Evolutionary conservation across 2,888 invertebrate species (phyloP), one percentile per base, ranked within the genome.

Genomic region (Nycteola revayana): DNA sequence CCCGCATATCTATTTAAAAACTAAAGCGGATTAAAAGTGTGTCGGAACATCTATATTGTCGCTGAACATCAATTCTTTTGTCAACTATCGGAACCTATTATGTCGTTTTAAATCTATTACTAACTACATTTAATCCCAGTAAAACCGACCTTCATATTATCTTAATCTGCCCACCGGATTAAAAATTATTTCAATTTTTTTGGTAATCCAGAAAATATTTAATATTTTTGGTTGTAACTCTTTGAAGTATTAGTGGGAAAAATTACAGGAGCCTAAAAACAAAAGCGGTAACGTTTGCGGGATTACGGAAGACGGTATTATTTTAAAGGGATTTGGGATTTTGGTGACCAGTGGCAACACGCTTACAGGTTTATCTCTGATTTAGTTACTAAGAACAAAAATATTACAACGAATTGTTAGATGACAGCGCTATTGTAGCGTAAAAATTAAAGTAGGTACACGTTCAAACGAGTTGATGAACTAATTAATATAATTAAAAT

Each of bases 231-330:
- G 14, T 14, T 14, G 2, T 14, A 14, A 3, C 14, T 14, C 2
- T 14, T 14, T 14, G 2, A 14, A 14, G 14, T 14, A 14, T 45
- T 36, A 23, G 41, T 28, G 1, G 6, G 28, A 33, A 36, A 10
- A 17, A 7, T 28, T 22, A 10, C 10, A n/a, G 4, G n/a, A 22
- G n/a, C 1, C 5, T 7, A 1, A 24, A 45, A 37, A 45, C 36
- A 40, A 52, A 29, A 25, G 50, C 47, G 41, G 49, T 6, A 27
- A 4, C 40, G 9, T 43, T 48, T 45, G 9, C 10, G 9, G 37
- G 50, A 48, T 54, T 48, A 50, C 24, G 10, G 5, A n/a, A 22
- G 29, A 14, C 37, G 7, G 26, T 8, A 17, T 33, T 38, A 21
- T 34, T 36, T 32, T 22, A 8, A 14, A 32, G 5, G 10, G 22